These are phyloP conservation scores for Scaeva pyrastri DNA, from an alignment of 2,888 invertebrate genomes.

Conservation along the genomic window DNA sequence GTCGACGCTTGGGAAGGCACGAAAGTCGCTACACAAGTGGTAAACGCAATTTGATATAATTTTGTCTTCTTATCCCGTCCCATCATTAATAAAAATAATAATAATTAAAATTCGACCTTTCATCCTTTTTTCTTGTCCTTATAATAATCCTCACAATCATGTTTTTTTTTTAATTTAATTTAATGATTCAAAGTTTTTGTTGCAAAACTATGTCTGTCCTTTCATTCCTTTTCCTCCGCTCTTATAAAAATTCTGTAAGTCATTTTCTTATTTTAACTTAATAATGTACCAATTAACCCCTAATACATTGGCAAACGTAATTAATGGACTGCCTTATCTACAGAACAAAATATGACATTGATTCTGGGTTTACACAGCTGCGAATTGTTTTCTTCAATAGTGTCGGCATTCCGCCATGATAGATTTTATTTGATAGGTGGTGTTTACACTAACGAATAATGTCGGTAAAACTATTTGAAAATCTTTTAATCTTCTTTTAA, in stretches of 20 bases:
- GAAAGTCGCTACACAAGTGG: constrained; percentile 80
- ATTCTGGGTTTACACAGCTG: background rate
- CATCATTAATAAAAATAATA: background rate
- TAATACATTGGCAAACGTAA: background rate
- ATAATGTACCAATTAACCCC: constrained; percentile 62
- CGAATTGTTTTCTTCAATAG: too few relatives aligned
- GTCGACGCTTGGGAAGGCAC: constrained; percentile 78
- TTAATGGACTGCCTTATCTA: background rate
- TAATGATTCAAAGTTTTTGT: constrained; percentile 19
- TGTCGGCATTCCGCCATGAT: too few relatives aligned
- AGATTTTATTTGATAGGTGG: too few relatives aligned
- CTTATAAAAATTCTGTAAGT: constrained; percentile 55
- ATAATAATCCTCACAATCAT: background rate
- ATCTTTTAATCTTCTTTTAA: too few relatives aligned
- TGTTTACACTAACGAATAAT: too few relatives aligned
- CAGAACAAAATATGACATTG: too few relatives aligned
- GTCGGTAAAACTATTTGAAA: too few relatives aligned
- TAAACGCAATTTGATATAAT: constrained; percentile 77
- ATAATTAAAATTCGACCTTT: background rate
- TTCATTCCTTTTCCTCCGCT: constrained; percentile 60
- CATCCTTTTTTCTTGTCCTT: constrained; percentile 21
- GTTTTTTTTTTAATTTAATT: background rate
- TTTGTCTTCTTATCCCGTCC: constrained; percentile 60
- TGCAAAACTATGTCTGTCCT: constrained; percentile 36
- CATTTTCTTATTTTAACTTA: constrained; percentile 26